Base-by-base conservation (phyloP, 2,113 vertebrate species). In the Sminthopsis crassicaudata region DNA sequence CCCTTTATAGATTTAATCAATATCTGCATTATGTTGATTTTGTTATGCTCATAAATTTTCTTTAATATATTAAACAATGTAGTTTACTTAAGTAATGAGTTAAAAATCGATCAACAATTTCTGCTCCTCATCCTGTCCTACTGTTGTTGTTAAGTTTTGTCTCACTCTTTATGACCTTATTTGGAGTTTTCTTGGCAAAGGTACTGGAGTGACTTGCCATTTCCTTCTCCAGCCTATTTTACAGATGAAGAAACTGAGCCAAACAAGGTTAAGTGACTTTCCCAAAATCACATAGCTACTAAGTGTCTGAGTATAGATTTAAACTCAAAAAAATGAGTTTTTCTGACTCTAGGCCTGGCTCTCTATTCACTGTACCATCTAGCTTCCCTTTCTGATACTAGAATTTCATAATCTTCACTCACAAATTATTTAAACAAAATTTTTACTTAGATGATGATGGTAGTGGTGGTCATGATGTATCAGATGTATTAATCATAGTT, bases 1-100 rank as follows among this genome's bases (percentile, higher is more conserved):
- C 4, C 95, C 91, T 91, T 76, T 52, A 94, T 14, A 52, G 91
- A 55, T 90, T 42, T 60, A 92, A 92, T 67, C 46, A 90, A 23
- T 9, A n/a, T 42, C 6, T 55, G 55, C 26, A 26, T 67, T 36
- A 67, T 67, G 60, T 67, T 67, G 36, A 36, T 4, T 30, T 36
- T 36, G 30, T 16, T 67, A 67, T 36, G 11, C 11, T 67, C 27
- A 67, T 67, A 67, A 67, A 36, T 36, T 67, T 67, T 36, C 60
- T 67, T 67, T 67, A 67, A 67, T 67, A 36, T 67, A 36, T 67
- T 36, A 30, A 36, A 67, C 36, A 67, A 67, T 67, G 60, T 36
- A 67, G 60, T 67, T 67, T 36, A 14, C 36, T 30, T 12, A 67
- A 67, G 12, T 12, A 67, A 67, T 36, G 36, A 16, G 27, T 36